A percentile compares a stretch with the other conserved stretches of the same genome.
Conservation (phyloP, 2,113 vertebrate species). For the Rhipidura dahli region DNA sequence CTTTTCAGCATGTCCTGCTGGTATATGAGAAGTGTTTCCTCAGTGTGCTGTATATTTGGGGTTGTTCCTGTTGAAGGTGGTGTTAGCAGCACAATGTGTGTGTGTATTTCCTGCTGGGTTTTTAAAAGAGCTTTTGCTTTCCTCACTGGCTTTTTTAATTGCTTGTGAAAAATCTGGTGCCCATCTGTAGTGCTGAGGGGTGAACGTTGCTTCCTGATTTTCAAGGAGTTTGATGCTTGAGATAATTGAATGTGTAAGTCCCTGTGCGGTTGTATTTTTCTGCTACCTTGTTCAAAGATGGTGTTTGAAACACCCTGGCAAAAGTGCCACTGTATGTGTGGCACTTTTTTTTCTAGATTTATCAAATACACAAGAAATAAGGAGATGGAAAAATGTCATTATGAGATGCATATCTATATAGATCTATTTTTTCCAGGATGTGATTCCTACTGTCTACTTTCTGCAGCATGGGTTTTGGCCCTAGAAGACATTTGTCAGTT, state of each 20-base stretch:
- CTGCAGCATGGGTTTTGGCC: background rate
- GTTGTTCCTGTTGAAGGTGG: background rate
- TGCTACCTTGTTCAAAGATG: background rate
- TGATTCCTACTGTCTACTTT: background rate
- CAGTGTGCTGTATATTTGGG: accelerated
- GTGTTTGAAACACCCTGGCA: background rate
- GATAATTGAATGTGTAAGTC: background rate
- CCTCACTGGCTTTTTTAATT: background rate
- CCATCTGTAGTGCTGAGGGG: background rate
- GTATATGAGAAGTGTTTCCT: background rate
- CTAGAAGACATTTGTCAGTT: background rate
- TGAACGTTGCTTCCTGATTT: background rate
- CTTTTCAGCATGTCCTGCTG: background rate
- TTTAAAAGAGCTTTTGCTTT: background rate
- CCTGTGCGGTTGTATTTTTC: background rate
- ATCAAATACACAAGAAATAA: background rate
- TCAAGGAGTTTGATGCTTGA: background rate
- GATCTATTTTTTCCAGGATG: background rate
- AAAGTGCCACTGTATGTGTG: background rate
- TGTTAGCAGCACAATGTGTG: background rate
- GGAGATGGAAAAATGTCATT: background rate
- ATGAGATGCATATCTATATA: accelerated
- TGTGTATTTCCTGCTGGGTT: background rate
- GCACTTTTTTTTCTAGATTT: background rate
- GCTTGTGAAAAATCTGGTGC: background rate